Conservation (phyloP, 2,888 invertebrate species). For the Papilio gigon region DNA sequence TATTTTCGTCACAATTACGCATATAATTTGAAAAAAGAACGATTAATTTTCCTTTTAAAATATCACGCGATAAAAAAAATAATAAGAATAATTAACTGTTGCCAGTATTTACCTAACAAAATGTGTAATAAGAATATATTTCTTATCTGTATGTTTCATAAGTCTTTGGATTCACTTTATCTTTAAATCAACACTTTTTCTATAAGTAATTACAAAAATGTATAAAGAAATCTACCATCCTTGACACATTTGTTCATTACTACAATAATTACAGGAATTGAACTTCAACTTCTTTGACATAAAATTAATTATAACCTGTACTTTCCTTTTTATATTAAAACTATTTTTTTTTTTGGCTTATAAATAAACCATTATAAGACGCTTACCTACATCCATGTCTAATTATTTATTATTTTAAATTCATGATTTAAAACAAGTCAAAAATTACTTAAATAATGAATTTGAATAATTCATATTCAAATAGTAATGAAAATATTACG, state of each 20-base stretch:
- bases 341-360: background rate
- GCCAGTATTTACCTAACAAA: background rate
- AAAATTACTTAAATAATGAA: background rate
- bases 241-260: conserved; percentile 8
- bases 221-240: conserved; percentile 1
- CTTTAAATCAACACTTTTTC: background rate
- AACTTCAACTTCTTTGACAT: background rate
- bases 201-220: background rate
- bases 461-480: background rate
- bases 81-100: background rate
- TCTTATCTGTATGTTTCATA: background rate
- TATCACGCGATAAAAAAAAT: background rate
- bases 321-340: background rate
- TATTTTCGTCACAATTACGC: background rate
- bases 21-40: background rate
- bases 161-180: background rate
- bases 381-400: no score
- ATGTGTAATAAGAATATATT: background rate
- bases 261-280: background rate
- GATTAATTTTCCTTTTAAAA: background rate
- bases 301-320: background rate
- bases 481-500: background rate
- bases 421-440: no score
- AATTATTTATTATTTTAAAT: no score
- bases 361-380: no score